A percentile compares a stretch with the other conserved stretches of the same genome.
phyloP scores from a whole-genome alignment of 1,140 invertebrate species.

The Brachionus paranguensis region DNA sequence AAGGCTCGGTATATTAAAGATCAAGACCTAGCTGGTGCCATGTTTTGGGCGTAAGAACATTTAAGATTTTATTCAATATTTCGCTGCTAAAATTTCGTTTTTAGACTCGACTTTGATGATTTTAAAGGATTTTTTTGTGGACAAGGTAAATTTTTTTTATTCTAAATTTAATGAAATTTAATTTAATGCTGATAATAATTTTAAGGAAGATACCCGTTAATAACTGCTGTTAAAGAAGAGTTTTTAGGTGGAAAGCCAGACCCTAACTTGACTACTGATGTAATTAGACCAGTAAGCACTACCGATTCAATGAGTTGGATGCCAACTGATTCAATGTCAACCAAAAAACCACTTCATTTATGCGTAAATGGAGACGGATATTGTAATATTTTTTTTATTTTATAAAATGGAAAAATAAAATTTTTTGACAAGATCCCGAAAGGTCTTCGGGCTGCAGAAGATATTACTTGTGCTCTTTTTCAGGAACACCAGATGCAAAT shows the following conservation, averaged over 20 bases:
- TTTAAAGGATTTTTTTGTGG: conserved; percentile 29
- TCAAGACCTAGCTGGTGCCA: conserved; percentile 29
- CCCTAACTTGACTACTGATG: not conserved
- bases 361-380: not conserved
- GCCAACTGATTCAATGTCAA: not conserved
- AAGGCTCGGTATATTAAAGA: conserved; percentile 66
- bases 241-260: not conserved
- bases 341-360: not conserved
- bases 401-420: not conserved
- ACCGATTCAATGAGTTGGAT: not conserved
- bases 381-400: not conserved
- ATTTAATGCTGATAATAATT: not conserved
- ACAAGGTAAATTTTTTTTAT: not conserved
- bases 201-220: conserved; percentile 31
- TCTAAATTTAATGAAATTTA: not conserved
- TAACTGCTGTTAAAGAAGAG: conserved; percentile 2
- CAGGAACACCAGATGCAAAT: not conserved
- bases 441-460: not conserved
- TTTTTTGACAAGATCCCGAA: not conserved
- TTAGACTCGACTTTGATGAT: conserved; percentile 43
- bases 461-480: not conserved
- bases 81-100: not conserved
- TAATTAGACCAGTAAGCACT: not conserved
- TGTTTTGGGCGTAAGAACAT: conserved; percentile 56
- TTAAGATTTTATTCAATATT: not conserved